Percentiles rank a stretch among this genome's conserved stretches.
Evolutionary conservation across 2,797 vertebrate species (phyloP).

Genomic region (Scolopax rusticola): DNA sequence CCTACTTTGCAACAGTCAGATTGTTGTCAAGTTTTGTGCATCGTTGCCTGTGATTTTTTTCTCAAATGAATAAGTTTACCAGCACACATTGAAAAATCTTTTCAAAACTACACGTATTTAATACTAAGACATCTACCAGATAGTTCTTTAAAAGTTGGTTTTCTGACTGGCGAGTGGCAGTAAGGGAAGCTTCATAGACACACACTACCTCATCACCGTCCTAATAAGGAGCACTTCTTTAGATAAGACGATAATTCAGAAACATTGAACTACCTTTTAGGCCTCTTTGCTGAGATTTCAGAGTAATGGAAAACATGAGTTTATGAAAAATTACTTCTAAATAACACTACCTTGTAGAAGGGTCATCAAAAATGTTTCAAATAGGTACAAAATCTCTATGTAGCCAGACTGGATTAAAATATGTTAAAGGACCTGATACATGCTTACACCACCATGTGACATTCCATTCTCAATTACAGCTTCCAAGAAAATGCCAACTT

Average conservation of each 20-base stretch:
- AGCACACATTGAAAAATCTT: not conserved
- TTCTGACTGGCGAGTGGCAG: not conserved
- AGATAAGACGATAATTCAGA: not conserved
- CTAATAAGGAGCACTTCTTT: not conserved
- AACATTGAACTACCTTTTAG: not conserved
- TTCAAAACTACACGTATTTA: not conserved
- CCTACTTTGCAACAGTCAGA: not conserved
- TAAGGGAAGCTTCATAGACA: not conserved
- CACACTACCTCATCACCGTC: not conserved
- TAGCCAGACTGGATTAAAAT: slow-evolving; percentile 13
- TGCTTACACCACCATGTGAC: not conserved
- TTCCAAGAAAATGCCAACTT: not conserved
- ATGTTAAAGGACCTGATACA: not conserved
- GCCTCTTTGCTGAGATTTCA: not conserved
- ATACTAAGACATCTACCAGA: not conserved
- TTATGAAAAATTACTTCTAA: not conserved
- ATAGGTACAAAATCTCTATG: not conserved
- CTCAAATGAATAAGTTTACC: not conserved
- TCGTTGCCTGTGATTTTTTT: not conserved
- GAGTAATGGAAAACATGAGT: not conserved
- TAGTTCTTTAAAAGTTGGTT: not conserved
- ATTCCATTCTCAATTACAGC: slow-evolving; percentile 1
- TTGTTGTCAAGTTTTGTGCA: not conserved
- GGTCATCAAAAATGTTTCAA: not conserved
- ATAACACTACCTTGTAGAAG: not conserved